phyloP scores from a whole-genome alignment of 2,888 invertebrate genomes.

The Acronicta aceris region DNA sequence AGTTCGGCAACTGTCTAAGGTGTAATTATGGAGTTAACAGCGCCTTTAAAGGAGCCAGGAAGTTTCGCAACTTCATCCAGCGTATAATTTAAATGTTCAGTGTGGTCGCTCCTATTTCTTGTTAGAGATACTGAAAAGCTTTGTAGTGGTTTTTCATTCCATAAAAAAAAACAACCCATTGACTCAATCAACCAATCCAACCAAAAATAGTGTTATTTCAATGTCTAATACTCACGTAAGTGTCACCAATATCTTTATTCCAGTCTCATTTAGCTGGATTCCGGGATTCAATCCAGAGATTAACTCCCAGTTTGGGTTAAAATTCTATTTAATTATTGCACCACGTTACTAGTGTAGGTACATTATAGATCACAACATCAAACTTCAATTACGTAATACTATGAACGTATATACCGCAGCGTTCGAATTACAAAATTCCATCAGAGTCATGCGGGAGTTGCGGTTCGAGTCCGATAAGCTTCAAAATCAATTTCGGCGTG shows the following conservation, averaged over 20 bases:
- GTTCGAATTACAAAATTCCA: constrained; percentile 67
- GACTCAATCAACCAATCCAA: too few relatives aligned
- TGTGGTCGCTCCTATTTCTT: constrained; percentile 43
- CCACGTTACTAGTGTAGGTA: not conserved
- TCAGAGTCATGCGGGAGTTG: constrained; percentile 47
- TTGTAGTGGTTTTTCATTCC: not conserved
- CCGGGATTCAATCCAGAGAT: too few relatives aligned
- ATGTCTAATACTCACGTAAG: too few relatives aligned
- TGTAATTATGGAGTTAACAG: constrained; percentile 56
- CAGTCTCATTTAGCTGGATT: too few relatives aligned
- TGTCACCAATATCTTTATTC: too few relatives aligned
- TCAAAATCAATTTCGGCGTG: constrained; percentile 82
- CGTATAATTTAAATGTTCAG: constrained; percentile 41
- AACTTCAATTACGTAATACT: constrained; percentile 45
- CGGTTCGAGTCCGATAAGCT: constrained; percentile 72
- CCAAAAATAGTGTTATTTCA: too few relatives aligned
- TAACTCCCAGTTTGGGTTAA: too few relatives aligned
- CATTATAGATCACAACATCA: constrained; percentile 33
- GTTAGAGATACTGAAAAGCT: not conserved
- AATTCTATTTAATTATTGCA: constrained; percentile 1
- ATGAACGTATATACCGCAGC: constrained; percentile 26
- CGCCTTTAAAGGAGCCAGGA: constrained; percentile 43
- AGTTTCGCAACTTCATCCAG: constrained; percentile 40
- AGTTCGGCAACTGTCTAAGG: constrained; percentile 58
- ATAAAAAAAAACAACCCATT: too few relatives aligned